Base-by-base conservation (phyloP, 2,797 vertebrate genomes). In the Hoplostethus atlanticus region DNA sequence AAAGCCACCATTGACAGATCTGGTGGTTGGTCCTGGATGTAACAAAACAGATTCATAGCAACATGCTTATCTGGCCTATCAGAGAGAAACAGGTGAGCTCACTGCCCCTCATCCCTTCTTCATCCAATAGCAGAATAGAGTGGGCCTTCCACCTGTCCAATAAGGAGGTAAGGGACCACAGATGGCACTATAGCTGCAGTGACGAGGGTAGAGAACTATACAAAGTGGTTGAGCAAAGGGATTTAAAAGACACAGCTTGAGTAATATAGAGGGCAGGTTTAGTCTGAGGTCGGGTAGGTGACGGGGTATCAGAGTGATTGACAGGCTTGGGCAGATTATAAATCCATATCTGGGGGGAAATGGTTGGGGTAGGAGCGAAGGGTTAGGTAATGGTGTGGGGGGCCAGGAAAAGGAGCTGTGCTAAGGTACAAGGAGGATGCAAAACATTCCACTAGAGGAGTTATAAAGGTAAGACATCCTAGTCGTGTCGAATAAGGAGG, bases 171-270 rank as follows among this genome's bases (percentile, higher is more conserved):
- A 73, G 79, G 44, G 56, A 84, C 81, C 83, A 84, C 73, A 71
- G 80, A 89, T 92, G 91, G 91, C 89, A 91, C 89, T 85, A 86
- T 78, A 89, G 81, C 89, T 89, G 83, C 84, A 87, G 85, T 85
- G 73, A 86, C 58, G 16, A 48, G 76, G 83, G 85, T 66, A 71
- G 73, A 72, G 69, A 83, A 73, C 84, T 85, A 84, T 88, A 92
- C 88, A 92, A 87, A 90, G 84, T 81, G 87, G 83, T 85, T 82
- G 79, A 88, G 61, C 36, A 66, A 81, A 66, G 25, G 79, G 68
- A n/a, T 50, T 81, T 81, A 87, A 48, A 63, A 85, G 70, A 90
- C 82, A 84, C 77, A 85, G 80, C 78, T 88, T 71, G 77, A 84
- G 64, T 76, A 84, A 76, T 71, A 79, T 61, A 76, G 69, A 51